Conservation (phyloP, 2,888 invertebrate species). For the Eudasyphora cyanicolor region DNA sequence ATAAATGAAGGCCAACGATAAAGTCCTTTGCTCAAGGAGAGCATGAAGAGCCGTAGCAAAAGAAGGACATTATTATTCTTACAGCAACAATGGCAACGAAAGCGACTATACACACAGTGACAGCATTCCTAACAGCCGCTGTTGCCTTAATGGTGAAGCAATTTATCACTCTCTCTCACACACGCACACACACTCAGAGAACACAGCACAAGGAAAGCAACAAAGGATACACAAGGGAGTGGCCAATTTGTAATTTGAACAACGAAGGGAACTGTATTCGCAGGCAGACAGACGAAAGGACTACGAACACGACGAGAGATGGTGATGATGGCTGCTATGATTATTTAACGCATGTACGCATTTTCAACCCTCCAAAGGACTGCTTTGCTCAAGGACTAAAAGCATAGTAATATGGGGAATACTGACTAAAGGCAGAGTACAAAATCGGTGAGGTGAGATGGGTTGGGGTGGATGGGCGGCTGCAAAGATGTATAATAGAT, state of each 20-base stretch:
- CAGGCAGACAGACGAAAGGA: background rate
- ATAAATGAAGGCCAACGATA: conserved; percentile 5
- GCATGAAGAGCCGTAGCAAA: background rate
- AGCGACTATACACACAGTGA: conserved; percentile 23
- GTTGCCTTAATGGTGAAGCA: conserved; percentile 21
- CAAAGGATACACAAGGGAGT: conserved; percentile 59
- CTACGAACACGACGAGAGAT: background rate
- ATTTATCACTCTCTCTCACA: conserved; percentile 32
- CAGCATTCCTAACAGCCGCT: conserved; percentile 36
- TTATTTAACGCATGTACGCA: conserved; percentile 62
- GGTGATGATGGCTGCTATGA: conserved; percentile 35
- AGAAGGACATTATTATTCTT: conserved; percentile 35
- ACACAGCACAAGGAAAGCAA: no score
- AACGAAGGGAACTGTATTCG: conserved; percentile 26
- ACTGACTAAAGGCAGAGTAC: background rate
- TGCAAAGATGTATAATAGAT: conserved; percentile 53
- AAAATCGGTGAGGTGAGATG: background rate
- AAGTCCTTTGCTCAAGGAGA: conserved; percentile 13
- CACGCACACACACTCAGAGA: conserved; percentile 1
- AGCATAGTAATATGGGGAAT: background rate
- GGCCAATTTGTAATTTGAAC: conserved; percentile 52
- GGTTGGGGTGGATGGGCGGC: background rate
- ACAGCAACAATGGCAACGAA: background rate
- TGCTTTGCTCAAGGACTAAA: no score
- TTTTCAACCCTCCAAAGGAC: conserved; percentile 45